Percentiles rank a stretch among this genome's conserved stretches.
Evolutionary conservation across 2,797 vertebrate species (phyloP).

Genomic region (Falco berigora): DNA sequence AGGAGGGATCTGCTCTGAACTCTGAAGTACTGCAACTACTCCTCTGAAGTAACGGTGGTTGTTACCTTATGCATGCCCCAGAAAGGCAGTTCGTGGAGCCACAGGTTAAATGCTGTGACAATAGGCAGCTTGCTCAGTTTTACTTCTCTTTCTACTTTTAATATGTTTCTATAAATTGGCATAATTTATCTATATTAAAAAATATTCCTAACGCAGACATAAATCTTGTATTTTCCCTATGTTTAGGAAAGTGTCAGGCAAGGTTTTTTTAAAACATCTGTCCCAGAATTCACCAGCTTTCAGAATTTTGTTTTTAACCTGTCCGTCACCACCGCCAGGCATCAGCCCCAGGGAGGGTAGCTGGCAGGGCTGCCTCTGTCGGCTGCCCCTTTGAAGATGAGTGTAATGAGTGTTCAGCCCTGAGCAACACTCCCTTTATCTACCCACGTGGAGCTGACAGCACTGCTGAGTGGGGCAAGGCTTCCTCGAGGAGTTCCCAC

Average conservation of each 20-base stretch:
- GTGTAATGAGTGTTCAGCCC: neutral
- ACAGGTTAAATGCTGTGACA: neutral
- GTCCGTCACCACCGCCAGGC: neutral
- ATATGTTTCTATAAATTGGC: neutral
- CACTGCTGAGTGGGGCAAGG: neutral
- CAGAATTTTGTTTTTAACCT: neutral
- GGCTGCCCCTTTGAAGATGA: neutral
- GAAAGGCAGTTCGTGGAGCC: neutral
- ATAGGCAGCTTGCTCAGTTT: neutral
- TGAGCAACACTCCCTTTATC: neutral
- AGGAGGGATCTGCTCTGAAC: neutral
- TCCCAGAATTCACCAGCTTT: neutral
- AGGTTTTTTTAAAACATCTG: neutral
- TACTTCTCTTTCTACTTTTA: neutral
- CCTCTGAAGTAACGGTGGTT: neutral
- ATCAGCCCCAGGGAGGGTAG: neutral
- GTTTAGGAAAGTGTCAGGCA: neutral
- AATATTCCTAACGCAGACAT: neutral
- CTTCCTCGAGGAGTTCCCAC: neutral
- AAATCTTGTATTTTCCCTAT: neutral
- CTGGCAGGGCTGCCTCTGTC: neutral
- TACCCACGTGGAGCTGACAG: neutral
- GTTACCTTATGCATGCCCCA: neutral
- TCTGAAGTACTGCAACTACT: too few species aligned
- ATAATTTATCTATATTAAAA: neutral